Evolutionary conservation across 2,113 vertebrate genomes (phyloP), one percentile per base, ranked within the genome.

Genomic region (Microtus ochrogaster): DNA sequence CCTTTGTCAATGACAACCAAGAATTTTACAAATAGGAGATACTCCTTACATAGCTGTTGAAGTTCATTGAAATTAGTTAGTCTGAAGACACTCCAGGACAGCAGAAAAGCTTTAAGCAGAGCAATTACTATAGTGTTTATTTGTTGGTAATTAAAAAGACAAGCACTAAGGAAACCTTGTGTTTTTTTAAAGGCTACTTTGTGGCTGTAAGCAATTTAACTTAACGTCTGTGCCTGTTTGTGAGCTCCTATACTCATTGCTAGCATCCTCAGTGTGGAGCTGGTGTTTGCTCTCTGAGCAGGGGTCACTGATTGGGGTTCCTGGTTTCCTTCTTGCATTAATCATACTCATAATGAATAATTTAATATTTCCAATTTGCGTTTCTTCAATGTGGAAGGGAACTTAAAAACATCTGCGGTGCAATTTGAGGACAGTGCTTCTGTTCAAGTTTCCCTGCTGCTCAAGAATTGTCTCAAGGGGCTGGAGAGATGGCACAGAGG

Each of bases 11-110:
- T 44, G 86, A 49, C 14, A 44, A 52, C 1, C n/a, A 83, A 41
- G 44, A 19, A 66, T 36, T 30, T 79, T 77, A 92, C 82, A 94
- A 83, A 68, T n/a, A 92, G 88, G 68, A 81, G 79, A 72, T 21
- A 26, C 26, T 84, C 17, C 24, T 61, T 84, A 91, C 47, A n/a
- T 49, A 84, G 22, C 70, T 66, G 52, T 58, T 70, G 65, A 88
- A n/a, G 70, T 89, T 66, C 79, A 7, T 33, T 14, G 28, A 96
- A 90, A 84, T 92, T 26, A 87, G 78, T 94, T 68, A 91, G 44
- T 55, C n/a, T 72, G 65, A 88, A 65, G n/a, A 1, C n/a, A 70
- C 26, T 74, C 21, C 77, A 70, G 88, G 58, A 77, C 22, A 68
- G 39, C 0, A 41, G 19, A 65, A 89, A 5, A 17, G 41, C 79